Base-by-base conservation (phyloP, 2,113 vertebrate genomes). In the Neodon shergylaensis region DNA sequence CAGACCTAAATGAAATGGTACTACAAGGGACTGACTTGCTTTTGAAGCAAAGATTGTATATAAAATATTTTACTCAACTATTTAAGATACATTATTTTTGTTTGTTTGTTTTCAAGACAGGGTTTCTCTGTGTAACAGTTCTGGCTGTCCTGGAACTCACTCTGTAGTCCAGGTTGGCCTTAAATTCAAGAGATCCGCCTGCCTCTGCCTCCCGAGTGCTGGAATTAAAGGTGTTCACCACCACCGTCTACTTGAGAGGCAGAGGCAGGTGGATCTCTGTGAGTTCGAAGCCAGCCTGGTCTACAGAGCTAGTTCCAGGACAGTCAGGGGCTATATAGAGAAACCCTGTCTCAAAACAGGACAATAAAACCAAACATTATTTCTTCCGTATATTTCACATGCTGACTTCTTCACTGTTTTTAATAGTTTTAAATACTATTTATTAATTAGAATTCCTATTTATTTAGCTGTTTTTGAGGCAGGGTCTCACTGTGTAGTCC, bases 1-100 rank as follows among this genome's bases (percentile, higher is more conserved):
- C 97, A 97, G 97, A 92, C 96, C 84, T 97, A 97, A 98, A 96
- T 96, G 97, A 94, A 0, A 94, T 77, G 95, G 96, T 96, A 96
- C 83, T 92, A 70, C 61, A 0, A 0, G 82, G 94, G 24, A 26
- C 22, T 54, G 68, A n/a, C 49, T 39, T 39, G 68, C 3, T 54
- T 88, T 72, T 88, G 47, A 88, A 73, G 36, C 47, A 73, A 24
- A 26, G 44, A 70, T 11, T 87, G 19, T 8, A 86, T 86, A 33
- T 21, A 52, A 68, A 86, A 3, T n/a, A 49, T 52, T 82, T n/a
- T 81, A 54, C n/a, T 61, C 31, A 42, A 26, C n/a, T 86, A 49
- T n/a, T 47, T 87, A 87, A 52, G 47, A 72, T 17, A n/a, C 31
- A n/a, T 68, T 86, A 33, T n/a, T 84, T 61, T 44, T 76, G 10